Evolutionary conservation across 2,113 vertebrate genomes (phyloP), one percentile per base, ranked within the genome.

Genomic region (Sardina pilchardus): DNA sequence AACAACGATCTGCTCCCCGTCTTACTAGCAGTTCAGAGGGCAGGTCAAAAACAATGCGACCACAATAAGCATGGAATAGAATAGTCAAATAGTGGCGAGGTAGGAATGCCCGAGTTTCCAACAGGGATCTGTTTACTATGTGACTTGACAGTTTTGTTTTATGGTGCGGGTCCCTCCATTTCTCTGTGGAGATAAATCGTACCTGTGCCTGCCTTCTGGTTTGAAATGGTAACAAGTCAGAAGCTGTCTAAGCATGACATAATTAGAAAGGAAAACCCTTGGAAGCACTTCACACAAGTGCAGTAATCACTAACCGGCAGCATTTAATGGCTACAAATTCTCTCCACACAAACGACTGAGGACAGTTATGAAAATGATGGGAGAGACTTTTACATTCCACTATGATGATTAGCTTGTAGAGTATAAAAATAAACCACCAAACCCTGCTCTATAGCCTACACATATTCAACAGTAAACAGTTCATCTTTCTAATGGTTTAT

Each of bases 221-320:
- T 83, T 84, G 47, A 86, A 90, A 83, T 44, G 42, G 53, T 89
- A 48, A 80, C 83, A 82, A 82, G 89, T 84, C 85, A 88, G 87
- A 90, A 89, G 88, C 85, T 91, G 87, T 50, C 87, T 90, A 59
- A 67, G 48, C 71, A 43, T 26, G 71, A 81, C 88, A 82, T 92
- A 90, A 92, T 91, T 93, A 94, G 26, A 78, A 71, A 88, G 53
- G 59, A 91, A 89, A 30, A 78, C 83, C 26, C 78, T 88, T 90
- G 89, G 87, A 89, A 80, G 19, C 83, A 87, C 91, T 91, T 93
- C 92, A 93, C 81, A 89, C 63, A 90, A 84, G 34, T 16, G 34
- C 89, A 50, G 7, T 80, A 24, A 82, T 86, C 88, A 83, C 43
- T 50, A 89, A 85, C 86, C 81, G 89, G 71, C 87, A 87, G 84